Base-by-base conservation (phyloP, 2,888 invertebrate species). In the Cyrtodaria siliqua region DNA sequence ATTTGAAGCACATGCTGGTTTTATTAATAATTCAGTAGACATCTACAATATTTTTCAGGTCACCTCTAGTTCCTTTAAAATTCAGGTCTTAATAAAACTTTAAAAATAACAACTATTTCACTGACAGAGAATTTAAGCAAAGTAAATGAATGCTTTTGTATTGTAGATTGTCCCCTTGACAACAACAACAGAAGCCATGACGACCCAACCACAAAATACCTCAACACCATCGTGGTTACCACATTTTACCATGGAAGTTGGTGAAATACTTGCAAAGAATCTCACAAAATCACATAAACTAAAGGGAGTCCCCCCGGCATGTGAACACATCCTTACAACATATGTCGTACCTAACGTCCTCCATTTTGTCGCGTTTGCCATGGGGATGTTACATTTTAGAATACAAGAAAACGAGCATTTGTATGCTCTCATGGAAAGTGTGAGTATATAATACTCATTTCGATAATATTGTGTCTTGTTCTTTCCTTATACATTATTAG, bases 341-440 rank as follows among this genome's bases (percentile, higher is more conserved):
- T 93, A 93, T 71, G 82, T 92, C 40, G 86, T 93, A 38, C 93
- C 93, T 12, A 92, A 92, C 72, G 57, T 92, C 52, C 85, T 93
- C 12, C 93, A 93, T 74, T 88, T 92, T 62, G 68, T 90, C 3
- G 92, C 92, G 0, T 93, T 88, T 74, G 59, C 91, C 24, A 87
- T 92, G 77, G 93, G 93, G 12, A 81, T 93, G 57, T 84, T 87
- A 49, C 89, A 92, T 60, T 92, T 93, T 67, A 80, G 93, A 29
- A 78, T 92, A 14, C 87, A 88, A n/a, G 91, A 92, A 68, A 92
- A 90, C 71, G 93, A 93, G 72, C 92, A 92, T 70, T 78, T 93
- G n/a, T 92, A 92, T 82, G 91, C 91, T 2, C 72, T 93, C 4
- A 92, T 93, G 91, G 92, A 93, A 84, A 91, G 90, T 85, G 93